phyloP scores from a whole-genome alignment of 2,888 invertebrate species.

The Cantharis rufa region DNA sequence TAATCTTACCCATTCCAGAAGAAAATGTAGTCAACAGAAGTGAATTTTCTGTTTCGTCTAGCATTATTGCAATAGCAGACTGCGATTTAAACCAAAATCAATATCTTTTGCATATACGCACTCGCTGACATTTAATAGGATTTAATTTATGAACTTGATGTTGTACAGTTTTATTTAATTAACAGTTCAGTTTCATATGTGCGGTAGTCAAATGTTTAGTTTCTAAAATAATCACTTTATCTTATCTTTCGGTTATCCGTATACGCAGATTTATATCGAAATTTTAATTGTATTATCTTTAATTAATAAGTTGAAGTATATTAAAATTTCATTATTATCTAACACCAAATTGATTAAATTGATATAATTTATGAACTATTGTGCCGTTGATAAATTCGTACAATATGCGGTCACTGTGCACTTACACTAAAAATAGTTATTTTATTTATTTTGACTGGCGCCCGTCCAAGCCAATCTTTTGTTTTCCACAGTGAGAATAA shows the following conservation, averaged over 20 bases:
- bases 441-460: not conserved
- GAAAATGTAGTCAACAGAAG: constrained; percentile 59
- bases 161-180: not conserved
- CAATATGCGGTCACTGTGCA: not conserved
- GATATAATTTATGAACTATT: not conserved
- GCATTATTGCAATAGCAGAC: constrained; percentile 9
- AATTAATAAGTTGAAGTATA: not conserved
- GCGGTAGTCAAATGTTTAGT: not conserved
- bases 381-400: not conserved
- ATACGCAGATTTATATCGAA: not conserved
- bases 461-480: too few relatives aligned
- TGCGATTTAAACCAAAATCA: not conserved
- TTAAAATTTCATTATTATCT: not conserved
- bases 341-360: not conserved
- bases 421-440: not conserved
- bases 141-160: not conserved
- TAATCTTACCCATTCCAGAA: constrained; percentile 64
- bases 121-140: not conserved
- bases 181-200: not conserved
- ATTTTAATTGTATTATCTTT: not conserved
- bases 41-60: constrained; percentile 44
- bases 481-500: too few relatives aligned
- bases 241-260: not conserved
- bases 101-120: not conserved
- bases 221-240: not conserved